Base-by-base conservation (phyloP, 2,888 invertebrate genomes). In the Resseliella maxima region DNA sequence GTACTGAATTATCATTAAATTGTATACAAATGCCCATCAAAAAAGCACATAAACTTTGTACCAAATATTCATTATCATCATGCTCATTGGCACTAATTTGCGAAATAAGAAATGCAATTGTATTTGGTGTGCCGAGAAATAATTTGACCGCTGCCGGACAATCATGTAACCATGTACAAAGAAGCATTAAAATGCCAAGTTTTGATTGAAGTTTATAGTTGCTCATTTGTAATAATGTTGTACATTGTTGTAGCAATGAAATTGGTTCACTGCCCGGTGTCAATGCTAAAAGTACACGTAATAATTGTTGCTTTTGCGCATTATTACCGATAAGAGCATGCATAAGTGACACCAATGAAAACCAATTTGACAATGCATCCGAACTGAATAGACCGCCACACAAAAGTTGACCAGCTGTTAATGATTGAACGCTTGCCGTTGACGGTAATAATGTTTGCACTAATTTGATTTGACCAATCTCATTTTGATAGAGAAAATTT, bases 321-420 rank as follows among this genome's bases (percentile, higher is more conserved):
- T 94, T 93, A 90, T 97, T 98, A 87, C 98, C 97, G 8, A 97
- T 94, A 31, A 99, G 92, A 0, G 96, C 95, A 90, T 99, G 98
- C 90, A 97, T 95, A 36, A 99, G 91, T 0, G 98, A 97, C 0
- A 98, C 96, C 0, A 98, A 94, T 0, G 98, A 96, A 91, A 98
- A 97, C 99, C 99, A 99, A 90, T 97, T 98, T 41, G 97, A 97
- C 36, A 98, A 92, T 0, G 96, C 92, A 90, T 99, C 98, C 0
- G 93, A 92, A 86, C 96, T 97, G 90, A 98, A 98, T 38, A 99
- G 92, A 0, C 99, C 99, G 0, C 97, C 96, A 90, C 98, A 99
- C 18, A 99, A 92, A 35, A 99, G 92, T 91, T 99, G 99, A 0
- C 99, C 98, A 86, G 94, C 94, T 12, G 95, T 95, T 24, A 95